Base-by-base conservation (phyloP, 2,888 invertebrate species). In the Ophonus ardosiacus region DNA sequence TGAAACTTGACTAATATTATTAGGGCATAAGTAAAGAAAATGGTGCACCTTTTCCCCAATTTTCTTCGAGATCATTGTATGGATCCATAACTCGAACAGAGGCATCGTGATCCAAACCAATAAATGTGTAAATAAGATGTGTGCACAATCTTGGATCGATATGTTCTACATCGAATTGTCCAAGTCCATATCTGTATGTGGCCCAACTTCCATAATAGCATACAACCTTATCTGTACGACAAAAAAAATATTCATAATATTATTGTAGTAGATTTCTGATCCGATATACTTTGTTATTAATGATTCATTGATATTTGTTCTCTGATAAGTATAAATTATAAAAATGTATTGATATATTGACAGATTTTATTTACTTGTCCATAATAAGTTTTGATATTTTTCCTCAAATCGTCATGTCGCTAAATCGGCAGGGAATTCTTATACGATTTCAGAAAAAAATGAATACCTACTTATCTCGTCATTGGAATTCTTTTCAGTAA, bases 121-220 rank as follows among this genome's bases (percentile, higher is more conserved):
- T 92, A 88, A 93, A 93, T 13, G 92, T 90, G 87, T 93, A 93
- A 6, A 93, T 90, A 2, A 93, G 87, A 88, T 93, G 93, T 0
- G 93, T 92, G 88, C 93, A 93, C 0, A 93, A 89, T 74, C 87
- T 88, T 0, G 93, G 92, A 85, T 92, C 90, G 21, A 93, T 91
- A 76, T 92, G 87, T 76, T 90, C 90, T 13, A 91, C 88, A 43
- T 90, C 89, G 88, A 92, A 92, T 31, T 89, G 87, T 1, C 92
- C 93, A n/a, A 87, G 88, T 0, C 88, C 90, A 5, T 90, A 89
- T 8, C 93, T 59, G 43, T 76, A 74, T 5, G 88, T 88, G 0
- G 93, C 90, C 93, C 93, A 93, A 59, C 92, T 92, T 10, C 92
- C 90, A 86, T 92, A 91, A 86, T 93, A 93, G 86, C 93, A 93